Conservation (phyloP, 92 coral and sea anemone species). For the Palythoa heliodiscus region DNA sequence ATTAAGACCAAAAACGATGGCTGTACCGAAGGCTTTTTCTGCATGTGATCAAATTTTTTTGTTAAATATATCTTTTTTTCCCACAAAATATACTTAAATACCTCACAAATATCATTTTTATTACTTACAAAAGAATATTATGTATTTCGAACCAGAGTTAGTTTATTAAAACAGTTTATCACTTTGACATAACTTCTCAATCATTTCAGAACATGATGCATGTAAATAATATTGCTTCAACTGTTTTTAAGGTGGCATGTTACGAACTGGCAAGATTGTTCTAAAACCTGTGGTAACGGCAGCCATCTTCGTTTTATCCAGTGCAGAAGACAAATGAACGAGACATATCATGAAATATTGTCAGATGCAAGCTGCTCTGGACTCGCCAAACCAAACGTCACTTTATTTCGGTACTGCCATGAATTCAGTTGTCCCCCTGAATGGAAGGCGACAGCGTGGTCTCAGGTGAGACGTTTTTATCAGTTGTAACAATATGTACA, state of each 20-base stretch:
- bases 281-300: slow-evolving; percentile 72
- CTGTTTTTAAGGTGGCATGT: slow-evolving; percentile 61
- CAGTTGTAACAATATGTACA: neutral
- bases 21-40: no score
- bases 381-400: slow-evolving; percentile 32
- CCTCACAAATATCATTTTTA: no score
- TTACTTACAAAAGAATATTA: no score
- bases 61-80: no score
- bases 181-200: no score
- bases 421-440: slow-evolving; percentile 61
- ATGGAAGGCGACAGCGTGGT: slow-evolving; percentile 62
- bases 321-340: slow-evolving; percentile 52
- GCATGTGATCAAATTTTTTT: no score
- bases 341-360: slow-evolving; percentile 23
- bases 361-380: slow-evolving; percentile 15
- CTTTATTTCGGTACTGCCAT: slow-evolving; percentile 52
- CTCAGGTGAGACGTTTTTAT: slow-evolving; percentile 39
- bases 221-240: neutral
- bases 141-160: no score
- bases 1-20: no score
- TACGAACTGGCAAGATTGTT: slow-evolving; percentile 64
- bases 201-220: no score
- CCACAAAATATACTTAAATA: no score
- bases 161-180: no score
- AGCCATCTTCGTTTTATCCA: slow-evolving; percentile 48